Evolutionary conservation across 2,888 invertebrate genomes (phyloP), one percentile per base, ranked within the genome.

Genomic region (Cremastinae sp.): DNA sequence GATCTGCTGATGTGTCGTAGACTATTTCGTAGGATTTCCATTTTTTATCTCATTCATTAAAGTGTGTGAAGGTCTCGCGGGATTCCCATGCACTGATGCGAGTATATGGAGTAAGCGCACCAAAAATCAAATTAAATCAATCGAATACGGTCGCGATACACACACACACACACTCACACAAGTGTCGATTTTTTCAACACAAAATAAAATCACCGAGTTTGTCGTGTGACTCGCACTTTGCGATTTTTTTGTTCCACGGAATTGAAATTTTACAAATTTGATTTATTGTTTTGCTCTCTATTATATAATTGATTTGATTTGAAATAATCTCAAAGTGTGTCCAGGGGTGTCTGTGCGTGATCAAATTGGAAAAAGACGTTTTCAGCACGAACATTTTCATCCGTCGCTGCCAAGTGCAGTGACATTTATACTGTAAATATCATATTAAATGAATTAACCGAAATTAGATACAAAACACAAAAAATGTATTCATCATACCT

Each of bases 1-100:
- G 82, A 83, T 80, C 80, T 80, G 84, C 84, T 85, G 79, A 80
- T 85, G 85, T 85, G 84, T 84, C 75, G 84, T 85, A 84, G 84
- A 83, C 16, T 81, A 78, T 81, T 80, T 79, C 74, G 79, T 83
- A 84, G 83, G 75, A 80, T 75, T 80, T 79, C 78, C 72, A 51
- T 75, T 68, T 53, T 62, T 53, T 20, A n/a, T 41, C 12, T 64
- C 47, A 56, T 37, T 53, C 47, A 74, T 53, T 77, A 68, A 68
- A 65, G 62, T 74, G 76, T 71, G 47, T 39, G 53, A 59, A 45
- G 70, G 37, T 61, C 62, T 79, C 74, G 78, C 62, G 74, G 76
- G 77, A 68, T 68, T 77, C 64, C 68, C 74, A 77, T 71, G 78
- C 78, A 79, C 78, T 75, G n/a, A n/a, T n/a, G 56, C 72, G 72